These are phyloP conservation scores for Thalassoma bifasciatum DNA, from an alignment of 2,113 vertebrate species.

Conservation along the genomic window DNA sequence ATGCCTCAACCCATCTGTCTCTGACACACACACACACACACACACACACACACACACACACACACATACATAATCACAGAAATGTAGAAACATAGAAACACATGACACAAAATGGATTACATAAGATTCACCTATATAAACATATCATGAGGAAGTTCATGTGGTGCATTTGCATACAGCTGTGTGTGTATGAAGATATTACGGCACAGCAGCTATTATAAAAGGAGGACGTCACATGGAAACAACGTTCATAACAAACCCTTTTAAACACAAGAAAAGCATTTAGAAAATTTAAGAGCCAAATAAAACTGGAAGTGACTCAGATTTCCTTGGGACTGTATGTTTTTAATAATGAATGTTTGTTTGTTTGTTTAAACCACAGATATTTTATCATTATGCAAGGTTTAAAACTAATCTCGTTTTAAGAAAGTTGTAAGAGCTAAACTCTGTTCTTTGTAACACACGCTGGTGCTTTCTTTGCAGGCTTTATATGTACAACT, in stretches of 20 bases:
- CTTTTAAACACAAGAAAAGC: slow-evolving; percentile 2
- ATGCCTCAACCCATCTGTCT: slow-evolving; percentile 65
- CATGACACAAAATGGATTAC: not conserved
- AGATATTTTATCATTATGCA: not conserved
- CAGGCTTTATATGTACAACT: not conserved
- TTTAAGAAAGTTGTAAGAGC: not conserved
- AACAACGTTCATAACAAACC: not conserved
- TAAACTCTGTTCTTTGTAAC: not conserved
- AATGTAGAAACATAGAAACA: not conserved
- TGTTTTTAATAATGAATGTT: not conserved
- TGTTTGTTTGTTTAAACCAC: not conserved
- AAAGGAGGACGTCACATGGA: not conserved
- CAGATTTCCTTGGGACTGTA: not conserved
- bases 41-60: not conserved
- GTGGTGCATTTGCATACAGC: not conserved
- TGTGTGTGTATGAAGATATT: not conserved
- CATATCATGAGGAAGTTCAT: not conserved
- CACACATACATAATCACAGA: not conserved
- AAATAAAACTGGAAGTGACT: slow-evolving; percentile 2
- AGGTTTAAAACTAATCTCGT: not conserved
- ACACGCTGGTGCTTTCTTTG: not conserved
- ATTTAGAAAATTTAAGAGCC: not conserved
- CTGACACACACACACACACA: slow-evolving; percentile 20
- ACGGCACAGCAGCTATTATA: not conserved
- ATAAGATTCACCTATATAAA: not conserved